phyloP scores from a whole-genome alignment of 2,113 vertebrate genomes.

The Felis chaus region DNA sequence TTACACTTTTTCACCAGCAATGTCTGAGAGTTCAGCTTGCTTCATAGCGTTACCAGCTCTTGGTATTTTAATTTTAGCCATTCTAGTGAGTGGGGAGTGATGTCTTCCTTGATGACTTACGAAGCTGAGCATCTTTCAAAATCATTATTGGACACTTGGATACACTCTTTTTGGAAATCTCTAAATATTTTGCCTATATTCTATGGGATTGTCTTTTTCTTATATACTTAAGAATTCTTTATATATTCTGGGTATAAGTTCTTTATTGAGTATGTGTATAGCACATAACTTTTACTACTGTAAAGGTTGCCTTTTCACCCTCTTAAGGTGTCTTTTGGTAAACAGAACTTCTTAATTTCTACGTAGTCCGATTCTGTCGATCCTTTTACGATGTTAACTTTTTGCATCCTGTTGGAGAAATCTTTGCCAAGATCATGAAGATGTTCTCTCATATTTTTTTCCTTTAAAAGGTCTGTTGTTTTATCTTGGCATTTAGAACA shows the following conservation, averaged over 20 bases:
- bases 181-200: neutral
- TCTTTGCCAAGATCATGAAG: neutral
- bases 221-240: neutral
- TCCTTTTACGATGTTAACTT: neutral
- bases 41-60: neutral
- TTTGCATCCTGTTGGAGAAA: neutral
- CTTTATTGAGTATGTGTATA: neutral
- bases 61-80: neutral
- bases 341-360: conserved; percentile 8
- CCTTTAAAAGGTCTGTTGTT: neutral
- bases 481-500: neutral
- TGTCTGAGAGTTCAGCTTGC: neutral
- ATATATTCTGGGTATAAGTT: neutral
- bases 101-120: neutral
- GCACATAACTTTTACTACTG: neutral
- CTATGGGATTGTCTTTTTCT: conserved; percentile 8
- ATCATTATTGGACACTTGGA: neutral
- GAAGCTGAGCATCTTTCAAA: neutral
- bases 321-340: neutral
- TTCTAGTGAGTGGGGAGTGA: neutral
- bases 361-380: neutral
- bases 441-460: neutral
- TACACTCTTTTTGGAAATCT: neutral
- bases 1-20: neutral
- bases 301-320: neutral